Evolutionary conservation across 2,113 vertebrate species (phyloP), one percentile per base, ranked within the genome.

Genomic region (Festucalex cinctus): DNA sequence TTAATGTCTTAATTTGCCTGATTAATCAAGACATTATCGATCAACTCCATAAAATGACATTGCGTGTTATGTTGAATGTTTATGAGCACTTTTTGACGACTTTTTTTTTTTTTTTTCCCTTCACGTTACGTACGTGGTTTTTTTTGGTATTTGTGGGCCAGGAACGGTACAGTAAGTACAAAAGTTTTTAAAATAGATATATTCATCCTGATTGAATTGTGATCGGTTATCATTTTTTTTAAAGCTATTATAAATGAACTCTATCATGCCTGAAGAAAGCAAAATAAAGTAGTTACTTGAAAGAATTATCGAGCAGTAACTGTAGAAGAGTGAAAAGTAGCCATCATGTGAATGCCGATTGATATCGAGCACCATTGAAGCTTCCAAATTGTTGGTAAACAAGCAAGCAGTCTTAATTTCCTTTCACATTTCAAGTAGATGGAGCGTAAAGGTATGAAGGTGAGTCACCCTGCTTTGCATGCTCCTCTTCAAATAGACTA

Each of bases 401-500:
- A 22, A 39, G n/a, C 7, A 22, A 37, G 36, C 36, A 7, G 59
- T 14, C 9, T n/a, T 22, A 5, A 41, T 22, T 43, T 39, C 1
- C 12, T 8, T 57, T 19, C 1, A 9, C 20, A 37, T 41, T 62
- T 14, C 6, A 41, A 62, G 1, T 24, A 6, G 6, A 24, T 24
- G 36, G 36, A 35, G 56, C 6, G 68, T 72, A 71, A 83, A 73
- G 22, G 43, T 59, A n/a, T 51, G 16, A 69, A n/a, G 53, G 32
- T 68, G 41, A 46, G 43, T 26, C 1, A 60, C 26, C 24, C 65
- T 67, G 57, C 5, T 65, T 73, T 59, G 64, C 63, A 6, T 74
- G 75, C 36, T 62, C 51, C 44, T 61, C 54, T 68, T 62, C 39
- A 32, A 20, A 46, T 32, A 44, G 73, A 68, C 76, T 74, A 76